These are phyloP conservation scores for roundworm (Caenorhabditis elegans) DNA, from an alignment of 1,140 invertebrate genomes.

Conservation along the genomic window WBcel235 BX284602.5:13335501-13336000, in stretches of 20 bases:
- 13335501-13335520: constrained; percentile 31
- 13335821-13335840: no score
- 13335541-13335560: constrained; percentile 25
- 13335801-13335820: not conserved
- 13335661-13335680: no score
- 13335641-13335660: no score
- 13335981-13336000: no score
- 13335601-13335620: constrained; percentile 31
- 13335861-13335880: no score
- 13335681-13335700: constrained; percentile 30
- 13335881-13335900: no score
- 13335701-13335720: constrained; percentile 5
- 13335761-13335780: constrained; percentile 15
- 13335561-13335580: constrained; percentile 29
- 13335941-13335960: no score
- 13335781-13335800: constrained; percentile 19
- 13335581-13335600: no score
- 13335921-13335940: no score
- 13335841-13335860: no score
- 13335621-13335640: constrained; percentile 26
- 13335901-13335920: no score
- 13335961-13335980: no score
- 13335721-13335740: constrained; percentile 23
- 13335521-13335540: constrained; percentile 9
- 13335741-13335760: constrained; percentile 26